Conservation (phyloP, 2,888 invertebrate genomes). For the Sphaerophoria taeniata region DNA sequence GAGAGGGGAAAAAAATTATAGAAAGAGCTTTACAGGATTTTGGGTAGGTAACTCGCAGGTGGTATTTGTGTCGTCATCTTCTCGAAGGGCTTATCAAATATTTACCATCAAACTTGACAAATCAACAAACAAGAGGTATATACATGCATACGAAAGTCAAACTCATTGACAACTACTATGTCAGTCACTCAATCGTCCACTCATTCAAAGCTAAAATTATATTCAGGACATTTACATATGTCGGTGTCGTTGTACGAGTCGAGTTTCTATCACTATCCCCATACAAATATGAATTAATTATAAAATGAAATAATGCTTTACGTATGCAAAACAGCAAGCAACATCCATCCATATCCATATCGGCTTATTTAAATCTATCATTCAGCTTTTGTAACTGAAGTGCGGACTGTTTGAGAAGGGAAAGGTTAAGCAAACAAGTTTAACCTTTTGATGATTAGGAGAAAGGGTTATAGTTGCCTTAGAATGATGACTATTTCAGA, state of each 20-base stretch:
- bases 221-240: background rate
- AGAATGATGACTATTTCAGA: slow-evolving; percentile 37
- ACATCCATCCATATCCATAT: slow-evolving; percentile 44
- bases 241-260: no score
- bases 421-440: slow-evolving; percentile 34
- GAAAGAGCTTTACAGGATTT: background rate
- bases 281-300: slow-evolving; percentile 64
- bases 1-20: slow-evolving; percentile 2
- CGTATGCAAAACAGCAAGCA: slow-evolving; percentile 59
- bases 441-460: slow-evolving; percentile 40
- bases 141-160: slow-evolving; percentile 49
- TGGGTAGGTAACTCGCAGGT: background rate
- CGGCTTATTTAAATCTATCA: slow-evolving; percentile 44
- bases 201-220: slow-evolving; percentile 4
- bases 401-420: background rate
- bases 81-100: slow-evolving; percentile 70
- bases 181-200: slow-evolving; percentile 15
- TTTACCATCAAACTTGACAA: slow-evolving; percentile 64
- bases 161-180: background rate
- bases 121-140: slow-evolving; percentile 48
- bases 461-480: slow-evolving; percentile 15
- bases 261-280: background rate
- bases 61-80: slow-evolving; percentile 38
- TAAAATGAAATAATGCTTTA: slow-evolving; percentile 61
- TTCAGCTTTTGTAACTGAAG: background rate